phyloP scores from a whole-genome alignment of 2,797 vertebrate genomes.

The Danionella dracula region DNA sequence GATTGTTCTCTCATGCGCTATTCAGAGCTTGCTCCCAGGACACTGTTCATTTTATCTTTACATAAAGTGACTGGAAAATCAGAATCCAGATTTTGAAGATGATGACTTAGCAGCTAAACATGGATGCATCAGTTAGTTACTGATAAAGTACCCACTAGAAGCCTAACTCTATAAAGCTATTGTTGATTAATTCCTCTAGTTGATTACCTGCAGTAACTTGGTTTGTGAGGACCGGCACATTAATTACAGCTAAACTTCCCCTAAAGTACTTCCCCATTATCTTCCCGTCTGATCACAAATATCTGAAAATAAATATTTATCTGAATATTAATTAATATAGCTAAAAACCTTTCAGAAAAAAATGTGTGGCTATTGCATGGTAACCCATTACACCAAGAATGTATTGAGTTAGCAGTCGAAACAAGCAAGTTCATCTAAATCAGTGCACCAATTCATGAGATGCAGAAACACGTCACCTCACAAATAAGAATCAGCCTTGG shows the following conservation, averaged over 20 bases:
- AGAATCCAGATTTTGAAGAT: no score
- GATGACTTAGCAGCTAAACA: no score
- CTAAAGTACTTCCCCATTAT: no score
- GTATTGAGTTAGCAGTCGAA: conserved; percentile 17
- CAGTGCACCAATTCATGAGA: background rate
- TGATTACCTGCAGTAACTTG: no score
- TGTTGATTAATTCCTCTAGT: background rate
- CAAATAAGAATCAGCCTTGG: background rate
- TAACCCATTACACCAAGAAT: conserved; percentile 13
- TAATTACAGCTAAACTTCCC: no score
- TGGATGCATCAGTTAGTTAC: no score
- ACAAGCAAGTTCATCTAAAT: background rate
- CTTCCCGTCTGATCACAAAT: no score
- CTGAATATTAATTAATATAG: background rate
- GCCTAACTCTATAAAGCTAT: no score
- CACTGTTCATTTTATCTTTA: background rate
- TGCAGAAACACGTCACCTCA: background rate
- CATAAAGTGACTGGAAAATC: background rate
- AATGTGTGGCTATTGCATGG: conserved; percentile 1
- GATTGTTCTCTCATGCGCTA: no score
- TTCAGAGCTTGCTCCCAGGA: background rate
- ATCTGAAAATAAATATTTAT: background rate
- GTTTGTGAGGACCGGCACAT: no score
- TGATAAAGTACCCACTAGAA: no score
- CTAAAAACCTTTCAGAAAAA: conserved; percentile 2